These are phyloP conservation scores for Tachysurus fulvidraco DNA, from an alignment of 2,113 vertebrate species.

Conservation along the genomic window DNA sequence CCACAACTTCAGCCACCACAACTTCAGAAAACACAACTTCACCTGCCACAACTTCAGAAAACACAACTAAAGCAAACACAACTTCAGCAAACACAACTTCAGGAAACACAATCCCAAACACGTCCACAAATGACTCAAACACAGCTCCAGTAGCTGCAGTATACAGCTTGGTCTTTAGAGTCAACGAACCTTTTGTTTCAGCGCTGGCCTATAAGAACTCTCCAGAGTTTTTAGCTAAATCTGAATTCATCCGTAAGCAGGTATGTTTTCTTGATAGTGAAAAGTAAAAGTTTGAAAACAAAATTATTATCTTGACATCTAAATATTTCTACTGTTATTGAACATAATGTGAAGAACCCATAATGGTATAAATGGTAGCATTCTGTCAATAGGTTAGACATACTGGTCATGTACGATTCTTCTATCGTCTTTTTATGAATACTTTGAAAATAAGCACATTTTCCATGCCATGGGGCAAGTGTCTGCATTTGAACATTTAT, in stretches of 20 bases:
- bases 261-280: background rate
- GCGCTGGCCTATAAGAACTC: background rate
- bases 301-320: background rate
- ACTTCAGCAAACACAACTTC: background rate
- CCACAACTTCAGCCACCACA: background rate
- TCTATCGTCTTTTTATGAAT: too few species aligned
- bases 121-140: background rate
- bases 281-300: background rate
- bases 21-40: background rate
- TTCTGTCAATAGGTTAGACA: too few species aligned
- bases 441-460: too few species aligned
- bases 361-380: too few species aligned
- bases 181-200: background rate
- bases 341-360: background rate
- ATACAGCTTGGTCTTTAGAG: background rate
- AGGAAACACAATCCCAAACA: accelerated
- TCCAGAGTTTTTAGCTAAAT: background rate
- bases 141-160: background rate
- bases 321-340: background rate
- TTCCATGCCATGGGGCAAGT: too few species aligned
- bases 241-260: background rate
- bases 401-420: too few species aligned
- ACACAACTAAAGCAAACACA: background rate
- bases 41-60: background rate
- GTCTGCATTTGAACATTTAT: too few species aligned